phyloP scores from a whole-genome alignment of 2,888 invertebrate species.

The Lydus trimaculatus region DNA sequence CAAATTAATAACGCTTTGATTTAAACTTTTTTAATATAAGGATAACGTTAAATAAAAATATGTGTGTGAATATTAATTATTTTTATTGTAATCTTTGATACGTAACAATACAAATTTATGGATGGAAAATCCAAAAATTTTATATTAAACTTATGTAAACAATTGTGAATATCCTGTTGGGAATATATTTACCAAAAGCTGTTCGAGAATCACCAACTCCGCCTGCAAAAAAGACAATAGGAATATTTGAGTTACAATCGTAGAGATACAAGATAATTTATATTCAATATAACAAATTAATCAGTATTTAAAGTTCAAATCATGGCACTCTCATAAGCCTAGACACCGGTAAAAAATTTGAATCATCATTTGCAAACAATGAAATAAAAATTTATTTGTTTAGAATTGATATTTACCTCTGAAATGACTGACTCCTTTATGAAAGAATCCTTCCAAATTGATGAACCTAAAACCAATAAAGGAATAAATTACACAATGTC shows the following conservation, averaged over 20 bases:
- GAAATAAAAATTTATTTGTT: not conserved
- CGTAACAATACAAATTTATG: not conserved
- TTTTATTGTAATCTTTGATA: not conserved
- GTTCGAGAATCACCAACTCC: too few species aligned
- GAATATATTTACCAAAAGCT: not conserved
- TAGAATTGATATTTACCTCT: not conserved
- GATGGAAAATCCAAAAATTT: not conserved
- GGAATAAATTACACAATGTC: not conserved
- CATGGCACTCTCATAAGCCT: not conserved
- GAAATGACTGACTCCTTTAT: not conserved
- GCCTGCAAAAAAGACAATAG: too few species aligned
- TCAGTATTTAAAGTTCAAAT: not conserved
- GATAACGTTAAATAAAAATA: not conserved
- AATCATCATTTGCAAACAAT: not conserved
- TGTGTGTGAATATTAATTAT: not conserved
- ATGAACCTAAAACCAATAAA: not conserved
- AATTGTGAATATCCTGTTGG: not conserved
- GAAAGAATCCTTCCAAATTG: not conserved
- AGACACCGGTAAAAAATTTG: not conserved
- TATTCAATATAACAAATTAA: not conserved
- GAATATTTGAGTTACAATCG: too few species aligned
- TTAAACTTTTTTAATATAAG: not conserved
- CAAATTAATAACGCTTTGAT: slow-evolving; percentile 22
- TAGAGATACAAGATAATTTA: not conserved
- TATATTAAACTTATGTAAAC: not conserved